Percentiles rank a stretch among this genome's conserved stretches.
Evolutionary conservation across 2,797 vertebrate genomes (phyloP).

Genomic region (Rhinatrema bivittatum): DNA sequence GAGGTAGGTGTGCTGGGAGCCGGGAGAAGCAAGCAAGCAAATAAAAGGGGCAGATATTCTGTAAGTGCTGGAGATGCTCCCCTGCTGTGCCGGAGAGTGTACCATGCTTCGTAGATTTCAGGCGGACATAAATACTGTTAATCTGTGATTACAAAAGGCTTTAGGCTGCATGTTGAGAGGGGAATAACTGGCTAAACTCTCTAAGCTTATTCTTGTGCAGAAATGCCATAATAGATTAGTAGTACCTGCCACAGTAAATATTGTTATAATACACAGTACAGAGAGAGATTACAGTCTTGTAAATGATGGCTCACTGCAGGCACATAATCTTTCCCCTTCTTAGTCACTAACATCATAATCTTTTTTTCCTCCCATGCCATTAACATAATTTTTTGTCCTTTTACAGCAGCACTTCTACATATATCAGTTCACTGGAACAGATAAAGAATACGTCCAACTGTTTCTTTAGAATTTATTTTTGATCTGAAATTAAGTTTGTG

Average conservation of each 20-base stretch:
- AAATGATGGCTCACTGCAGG: background rate
- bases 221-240: background rate
- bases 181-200: slow-evolving; percentile 7
- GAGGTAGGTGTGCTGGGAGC: too few species aligned
- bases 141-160: background rate
- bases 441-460: too few species aligned
- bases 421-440: too few species aligned
- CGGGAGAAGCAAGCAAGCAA: too few species aligned
- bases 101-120: too few species aligned
- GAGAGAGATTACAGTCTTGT: background rate
- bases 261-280: background rate
- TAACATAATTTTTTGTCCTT: slow-evolving; percentile 1
- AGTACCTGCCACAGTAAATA: background rate
- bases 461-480: too few species aligned
- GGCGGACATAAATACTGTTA: background rate
- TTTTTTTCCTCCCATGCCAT: slow-evolving; percentile 3
- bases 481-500: too few species aligned
- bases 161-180: background rate
- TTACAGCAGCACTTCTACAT: too few species aligned
- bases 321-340: background rate
- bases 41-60: too few species aligned
- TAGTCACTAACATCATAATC: background rate
- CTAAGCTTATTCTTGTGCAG: background rate
- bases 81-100: too few species aligned
- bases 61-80: too few species aligned